These are phyloP conservation scores for Ectropis crepuscularia DNA, from an alignment of 2,888 invertebrate species.

Conservation along the genomic window DNA sequence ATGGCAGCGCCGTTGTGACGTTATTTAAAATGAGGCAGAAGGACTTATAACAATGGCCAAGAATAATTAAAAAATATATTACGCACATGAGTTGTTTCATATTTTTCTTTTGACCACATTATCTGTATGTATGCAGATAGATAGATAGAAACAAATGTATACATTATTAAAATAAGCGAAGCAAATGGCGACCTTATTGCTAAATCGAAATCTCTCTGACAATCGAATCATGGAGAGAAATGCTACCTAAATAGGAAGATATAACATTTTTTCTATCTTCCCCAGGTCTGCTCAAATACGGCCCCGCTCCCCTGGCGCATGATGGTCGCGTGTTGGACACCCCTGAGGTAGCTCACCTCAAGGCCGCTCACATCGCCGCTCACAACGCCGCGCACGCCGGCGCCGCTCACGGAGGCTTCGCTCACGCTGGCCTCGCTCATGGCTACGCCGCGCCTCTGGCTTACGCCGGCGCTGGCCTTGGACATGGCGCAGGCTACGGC, in stretches of 20 bases:
- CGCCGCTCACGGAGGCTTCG: constrained; percentile 57
- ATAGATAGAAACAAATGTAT: too few species aligned
- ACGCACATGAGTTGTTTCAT: too few species aligned
- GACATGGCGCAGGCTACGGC: constrained; percentile 49
- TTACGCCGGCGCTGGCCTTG: constrained; percentile 48
- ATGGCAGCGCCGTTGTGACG: too few species aligned
- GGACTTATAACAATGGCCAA: too few species aligned
- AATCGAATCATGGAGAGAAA: too few species aligned
- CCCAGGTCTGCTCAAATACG: constrained; percentile 78
- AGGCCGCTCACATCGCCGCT: constrained; percentile 82
- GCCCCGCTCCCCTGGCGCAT: constrained; percentile 80
- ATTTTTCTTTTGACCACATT: too few species aligned
- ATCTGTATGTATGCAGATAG: too few species aligned
- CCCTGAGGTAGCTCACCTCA: constrained; percentile 84
- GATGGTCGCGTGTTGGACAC: constrained; percentile 82
- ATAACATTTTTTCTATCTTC: neutral
- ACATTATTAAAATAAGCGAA: too few species aligned
- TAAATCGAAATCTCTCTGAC: too few species aligned
- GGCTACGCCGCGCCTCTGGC: constrained; percentile 55
- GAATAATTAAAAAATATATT: too few species aligned
- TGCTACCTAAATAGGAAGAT: neutral
- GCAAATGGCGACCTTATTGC: too few species aligned
- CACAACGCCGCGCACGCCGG: constrained; percentile 70
- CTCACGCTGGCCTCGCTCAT: constrained; percentile 51
- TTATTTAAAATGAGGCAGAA: too few species aligned